These are phyloP conservation scores for Ectemnius lituratus DNA, from an alignment of 2,888 invertebrate genomes.

Conservation along the genomic window DNA sequence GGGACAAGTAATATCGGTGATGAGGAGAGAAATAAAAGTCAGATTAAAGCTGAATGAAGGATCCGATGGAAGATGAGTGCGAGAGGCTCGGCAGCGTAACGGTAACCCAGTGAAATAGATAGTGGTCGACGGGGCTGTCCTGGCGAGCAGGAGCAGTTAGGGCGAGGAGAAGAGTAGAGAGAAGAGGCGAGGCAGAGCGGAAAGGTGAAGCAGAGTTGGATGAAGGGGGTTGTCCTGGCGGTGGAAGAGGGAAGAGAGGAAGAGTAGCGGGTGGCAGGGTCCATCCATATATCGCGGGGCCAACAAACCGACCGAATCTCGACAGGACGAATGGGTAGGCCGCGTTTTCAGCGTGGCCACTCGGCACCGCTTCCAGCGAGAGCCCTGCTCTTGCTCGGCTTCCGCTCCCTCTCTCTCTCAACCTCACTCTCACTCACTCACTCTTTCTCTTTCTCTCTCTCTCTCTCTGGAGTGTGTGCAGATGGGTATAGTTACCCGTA, in stretches of 20 bases:
- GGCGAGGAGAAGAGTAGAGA: constrained; percentile 10
- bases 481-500: constrained; percentile 59
- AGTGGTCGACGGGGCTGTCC: constrained; percentile 81
- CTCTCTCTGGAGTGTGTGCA: constrained; percentile 24
- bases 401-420: constrained; percentile 8
- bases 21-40: too few relatives aligned
- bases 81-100: constrained; percentile 53
- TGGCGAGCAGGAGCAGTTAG: constrained; percentile 57
- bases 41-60: too few relatives aligned
- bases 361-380: constrained; percentile 51
- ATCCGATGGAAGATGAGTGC: too few relatives aligned
- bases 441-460: constrained; percentile 6
- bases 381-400: constrained; percentile 13
- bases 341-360: constrained; percentile 69
- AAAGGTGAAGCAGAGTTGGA: constrained; percentile 8
- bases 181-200: constrained; percentile 1
- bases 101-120: constrained; percentile 75
- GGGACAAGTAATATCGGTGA: too few relatives aligned
- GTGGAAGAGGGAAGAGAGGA: constrained; percentile 23
- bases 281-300: constrained; percentile 71
- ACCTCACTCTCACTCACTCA: neutral
- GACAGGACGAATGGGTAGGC: constrained; percentile 71
- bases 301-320: constrained; percentile 75
- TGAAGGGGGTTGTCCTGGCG: constrained; percentile 10
- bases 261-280: constrained; percentile 59